These are phyloP conservation scores for Paramisgurnus dabryanus DNA, from an alignment of 2,113 vertebrate genomes.

Conservation along the genomic window DNA sequence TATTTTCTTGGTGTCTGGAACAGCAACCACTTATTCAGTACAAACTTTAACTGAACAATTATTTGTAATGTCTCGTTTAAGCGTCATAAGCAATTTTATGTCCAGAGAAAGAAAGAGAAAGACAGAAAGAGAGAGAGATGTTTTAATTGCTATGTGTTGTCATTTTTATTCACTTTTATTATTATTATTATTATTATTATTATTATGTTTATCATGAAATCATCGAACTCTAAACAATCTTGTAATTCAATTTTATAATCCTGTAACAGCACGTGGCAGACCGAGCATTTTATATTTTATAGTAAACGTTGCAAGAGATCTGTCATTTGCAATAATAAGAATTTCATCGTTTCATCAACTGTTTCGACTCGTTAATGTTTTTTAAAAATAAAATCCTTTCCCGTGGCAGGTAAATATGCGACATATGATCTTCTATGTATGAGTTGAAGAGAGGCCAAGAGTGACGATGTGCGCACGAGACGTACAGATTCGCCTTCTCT, in stretches of 20 bases:
- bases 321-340: too few species aligned
- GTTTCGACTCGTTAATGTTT: background rate
- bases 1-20: background rate
- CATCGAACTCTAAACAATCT: too few species aligned
- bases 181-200: background rate
- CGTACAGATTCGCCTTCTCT: conserved; percentile 52
- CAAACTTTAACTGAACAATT: background rate
- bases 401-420: conserved; percentile 22
- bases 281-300: too few species aligned
- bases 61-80: background rate
- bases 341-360: too few species aligned
- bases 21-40: background rate
- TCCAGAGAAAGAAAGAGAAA: background rate
- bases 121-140: background rate
- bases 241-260: too few species aligned
- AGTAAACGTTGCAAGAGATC: too few species aligned
- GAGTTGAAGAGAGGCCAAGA: background rate
- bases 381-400: background rate
- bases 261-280: too few species aligned
- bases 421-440: conserved; percentile 31
- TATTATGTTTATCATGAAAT: background rate
- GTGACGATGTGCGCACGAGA: conserved; percentile 46
- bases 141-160: too few species aligned
- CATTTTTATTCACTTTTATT: background rate
- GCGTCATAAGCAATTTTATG: background rate